Base-by-base conservation (phyloP, 2,888 invertebrate genomes). In the Apomyelois bistriatella region DNA sequence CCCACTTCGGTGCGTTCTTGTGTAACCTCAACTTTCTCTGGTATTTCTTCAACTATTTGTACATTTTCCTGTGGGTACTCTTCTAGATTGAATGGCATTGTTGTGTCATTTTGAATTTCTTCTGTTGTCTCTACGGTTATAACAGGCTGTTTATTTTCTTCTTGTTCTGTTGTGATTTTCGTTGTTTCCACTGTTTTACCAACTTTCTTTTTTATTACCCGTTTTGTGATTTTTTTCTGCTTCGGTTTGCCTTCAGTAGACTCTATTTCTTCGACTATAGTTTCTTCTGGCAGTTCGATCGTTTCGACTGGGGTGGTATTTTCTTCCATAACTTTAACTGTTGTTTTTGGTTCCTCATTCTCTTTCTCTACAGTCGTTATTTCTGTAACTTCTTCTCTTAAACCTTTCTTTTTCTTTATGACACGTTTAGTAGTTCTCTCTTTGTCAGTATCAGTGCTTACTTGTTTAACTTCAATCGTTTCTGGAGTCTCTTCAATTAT, bases 61-160 rank as follows among this genome's bases (percentile, higher is more conserved):
- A 75, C 74, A 0, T 71, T 73, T 57, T 70, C 68, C 3, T 69
- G 69, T 37, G 62, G 51, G 57, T 81, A 70, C 54, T 79, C 81
- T 68, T 83, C 68, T 6, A 13, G 63, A 71, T 84, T 68, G 32
- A 83, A 61, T 42, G 58, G 78, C 61, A 76, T 65, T 58, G 68
- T 76, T 54, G 79, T 82, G 72, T 76, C 81, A 72, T 77, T 79
- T 60, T 70, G 86, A 56, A 79, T 81, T 75, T 73, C 78, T 62
- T 68, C 59, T 46, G 62, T 66, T 13, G 76, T 76, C 62, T 74
- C 66, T 54, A 68, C 60, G 0, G 58, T 50, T 1, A 73, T 68
- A 15, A 73, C 65, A 0, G 59, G 59, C 56, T 48, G 5, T 53
- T 59, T 50, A 17, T 61, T 59, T 74, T 58, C 59, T 55, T 52